These are phyloP conservation scores for Chaetogeoica ovagalla DNA, from an alignment of 2,888 invertebrate species.

Conservation along the genomic window DNA sequence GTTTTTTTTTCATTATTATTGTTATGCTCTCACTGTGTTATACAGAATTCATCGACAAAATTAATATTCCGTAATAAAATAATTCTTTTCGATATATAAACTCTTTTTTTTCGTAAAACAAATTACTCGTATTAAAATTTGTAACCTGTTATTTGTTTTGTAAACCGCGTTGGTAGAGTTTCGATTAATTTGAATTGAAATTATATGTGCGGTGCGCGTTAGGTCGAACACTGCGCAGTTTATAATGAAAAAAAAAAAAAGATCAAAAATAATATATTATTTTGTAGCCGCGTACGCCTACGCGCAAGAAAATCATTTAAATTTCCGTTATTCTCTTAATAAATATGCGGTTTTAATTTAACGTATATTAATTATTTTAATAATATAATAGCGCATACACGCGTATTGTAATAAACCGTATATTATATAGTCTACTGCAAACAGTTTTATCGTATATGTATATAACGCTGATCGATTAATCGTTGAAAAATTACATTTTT, in stretches of 20 bases:
- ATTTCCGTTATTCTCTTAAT: too few species aligned
- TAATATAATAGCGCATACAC: neutral
- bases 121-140: neutral
- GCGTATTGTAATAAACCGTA: neutral
- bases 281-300: too few species aligned
- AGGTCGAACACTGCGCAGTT: neutral
- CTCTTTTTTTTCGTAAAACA: neutral
- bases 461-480: neutral
- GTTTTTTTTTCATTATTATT: too few species aligned
- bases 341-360: too few species aligned
- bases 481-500: neutral
- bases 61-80: too few species aligned
- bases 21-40: too few species aligned
- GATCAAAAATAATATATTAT: too few species aligned
- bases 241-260: neutral
- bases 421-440: neutral
- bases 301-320: too few species aligned
- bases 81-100: too few species aligned
- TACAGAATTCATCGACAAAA: too few species aligned
- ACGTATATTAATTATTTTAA: too few species aligned
- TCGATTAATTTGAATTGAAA: neutral
- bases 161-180: constrained; percentile 8
- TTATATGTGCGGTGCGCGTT: neutral
- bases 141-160: constrained; percentile 2
- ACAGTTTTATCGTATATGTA: neutral